Conservation (phyloP, 2,113 vertebrate genomes). For the Pimephales promelas region DNA sequence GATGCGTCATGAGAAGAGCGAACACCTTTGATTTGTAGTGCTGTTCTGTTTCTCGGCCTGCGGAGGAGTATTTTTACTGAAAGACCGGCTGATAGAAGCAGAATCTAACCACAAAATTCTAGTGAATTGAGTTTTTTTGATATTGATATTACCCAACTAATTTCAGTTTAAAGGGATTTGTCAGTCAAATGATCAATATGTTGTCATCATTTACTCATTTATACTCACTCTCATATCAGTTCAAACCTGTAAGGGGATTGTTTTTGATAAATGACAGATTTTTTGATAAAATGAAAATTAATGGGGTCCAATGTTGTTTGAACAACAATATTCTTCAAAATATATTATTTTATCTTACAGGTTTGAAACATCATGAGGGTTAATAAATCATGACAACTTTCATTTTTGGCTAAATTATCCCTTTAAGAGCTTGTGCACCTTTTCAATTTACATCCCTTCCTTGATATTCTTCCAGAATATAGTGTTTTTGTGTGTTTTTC, state of each 20-base stretch:
- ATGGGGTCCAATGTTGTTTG: not conserved
- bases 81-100: slow-evolving; percentile 7
- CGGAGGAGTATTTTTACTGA: not conserved
- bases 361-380: not conserved
- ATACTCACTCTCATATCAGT: not conserved
- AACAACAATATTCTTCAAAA: not conserved
- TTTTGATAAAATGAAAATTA: not conserved
- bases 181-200: not conserved
- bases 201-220: not conserved
- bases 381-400: not conserved
- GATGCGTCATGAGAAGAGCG: slow-evolving; percentile 21
- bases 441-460: not conserved
- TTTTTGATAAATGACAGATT: not conserved
- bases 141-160: slow-evolving; percentile 10
- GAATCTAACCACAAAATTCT: slow-evolving; percentile 2
- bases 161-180: not conserved
- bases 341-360: not conserved
- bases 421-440: slow-evolving; percentile 13
- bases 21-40: slow-evolving; percentile 13
- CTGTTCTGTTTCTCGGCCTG: slow-evolving; percentile 9
- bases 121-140: not conserved
- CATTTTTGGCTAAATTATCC: not conserved
- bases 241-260: not conserved
- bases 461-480: slow-evolving; percentile 6
- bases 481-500: not conserved